Base-by-base conservation (phyloP, 2,888 invertebrate genomes). In the Ptilodon capucinus region DNA sequence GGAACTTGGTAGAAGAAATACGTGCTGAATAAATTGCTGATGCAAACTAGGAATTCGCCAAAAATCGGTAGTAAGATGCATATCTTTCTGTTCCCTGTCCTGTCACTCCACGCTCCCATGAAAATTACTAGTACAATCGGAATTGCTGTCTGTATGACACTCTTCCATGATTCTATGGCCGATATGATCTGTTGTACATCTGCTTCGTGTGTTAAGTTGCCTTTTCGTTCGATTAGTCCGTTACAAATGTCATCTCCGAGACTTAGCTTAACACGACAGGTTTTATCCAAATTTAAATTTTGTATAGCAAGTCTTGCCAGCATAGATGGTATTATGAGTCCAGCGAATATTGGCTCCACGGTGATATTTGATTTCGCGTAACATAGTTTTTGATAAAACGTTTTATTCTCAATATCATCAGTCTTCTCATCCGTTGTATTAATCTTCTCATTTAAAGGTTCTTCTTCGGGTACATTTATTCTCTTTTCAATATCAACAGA, bases 261-360 rank as follows among this genome's bases (percentile, higher is more conserved):
- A 11, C 71, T 56, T 34, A 79, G 48, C 54, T 86, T 89, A 0
- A 88, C 80, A 18, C 88, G 65, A 43, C 89, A 89, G 0, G 87
- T 77, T 72, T 90, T 89, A 40, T 89, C 89, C 55, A 90, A 67
- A 64, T 90, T 90, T 1, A 90, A 60, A 59, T 90, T 90, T 51
- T 89, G 87, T 32, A 86, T 94, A 4, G 96, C 96, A 52, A 96
- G 74, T 56, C 93, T 93, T 1, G 96, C 93, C 21, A 93, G 67
- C 65, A 92, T 92, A 28, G 93, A 91, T 17, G 94, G 93, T 76
- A 94, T 91, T 2, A 95, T 93, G 61, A 94, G 92, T 40, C 94
- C 94, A 0, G 94, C 94, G 38, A 95, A 76, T 84, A 95, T 93
- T 0, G 95, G 95, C 67, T 95, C 95, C 0, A 95, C 94, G 2